phyloP scores from a whole-genome alignment of 1,140 invertebrate species.

The Cotesia vestalis region DNA sequence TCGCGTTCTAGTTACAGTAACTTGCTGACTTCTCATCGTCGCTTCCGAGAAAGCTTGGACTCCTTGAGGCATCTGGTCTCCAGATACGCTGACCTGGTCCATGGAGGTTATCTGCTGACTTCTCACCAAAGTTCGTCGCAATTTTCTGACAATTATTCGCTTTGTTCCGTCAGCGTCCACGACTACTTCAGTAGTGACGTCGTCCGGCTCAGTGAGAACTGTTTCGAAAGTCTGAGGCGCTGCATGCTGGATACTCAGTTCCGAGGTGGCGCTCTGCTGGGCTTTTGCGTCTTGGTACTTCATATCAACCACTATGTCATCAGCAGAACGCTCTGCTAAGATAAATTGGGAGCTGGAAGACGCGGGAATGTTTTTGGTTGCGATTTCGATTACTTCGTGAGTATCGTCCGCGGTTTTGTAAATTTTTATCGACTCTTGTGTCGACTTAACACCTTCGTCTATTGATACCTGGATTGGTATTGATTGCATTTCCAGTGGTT shows the following conservation, averaged over 20 bases:
- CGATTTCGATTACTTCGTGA: slow-evolving; percentile 81
- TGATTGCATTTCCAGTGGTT: slow-evolving; percentile 27
- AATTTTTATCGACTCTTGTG: slow-evolving; percentile 74
- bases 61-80: slow-evolving; percentile 55
- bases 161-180: slow-evolving; percentile 84
- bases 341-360: slow-evolving; percentile 58
- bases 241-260: slow-evolving; percentile 73
- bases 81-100: slow-evolving; percentile 55
- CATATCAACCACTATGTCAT: slow-evolving; percentile 77
- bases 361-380: slow-evolving; percentile 70
- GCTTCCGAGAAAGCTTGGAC: slow-evolving; percentile 74
- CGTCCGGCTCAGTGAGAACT: slow-evolving; percentile 78
- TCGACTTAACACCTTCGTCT: slow-evolving; percentile 38
- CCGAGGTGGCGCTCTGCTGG: slow-evolving; percentile 65
- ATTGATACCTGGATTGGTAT: slow-evolving; percentile 41
- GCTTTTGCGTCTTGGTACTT: slow-evolving; percentile 71
- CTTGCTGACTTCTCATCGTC: slow-evolving; percentile 71
- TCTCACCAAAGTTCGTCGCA: slow-evolving; percentile 62
- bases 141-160: slow-evolving; percentile 78
- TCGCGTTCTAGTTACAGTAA: slow-evolving; percentile 69
- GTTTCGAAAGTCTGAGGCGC: slow-evolving; percentile 82
- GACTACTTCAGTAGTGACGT: slow-evolving; percentile 80
- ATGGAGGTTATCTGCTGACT: slow-evolving; percentile 58
- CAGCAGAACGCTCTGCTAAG: slow-evolving; percentile 36
- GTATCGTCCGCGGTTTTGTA: slow-evolving; percentile 73